Base-by-base conservation (phyloP, 1,140 invertebrate species). In the Wasmannia auropunctata region DNA sequence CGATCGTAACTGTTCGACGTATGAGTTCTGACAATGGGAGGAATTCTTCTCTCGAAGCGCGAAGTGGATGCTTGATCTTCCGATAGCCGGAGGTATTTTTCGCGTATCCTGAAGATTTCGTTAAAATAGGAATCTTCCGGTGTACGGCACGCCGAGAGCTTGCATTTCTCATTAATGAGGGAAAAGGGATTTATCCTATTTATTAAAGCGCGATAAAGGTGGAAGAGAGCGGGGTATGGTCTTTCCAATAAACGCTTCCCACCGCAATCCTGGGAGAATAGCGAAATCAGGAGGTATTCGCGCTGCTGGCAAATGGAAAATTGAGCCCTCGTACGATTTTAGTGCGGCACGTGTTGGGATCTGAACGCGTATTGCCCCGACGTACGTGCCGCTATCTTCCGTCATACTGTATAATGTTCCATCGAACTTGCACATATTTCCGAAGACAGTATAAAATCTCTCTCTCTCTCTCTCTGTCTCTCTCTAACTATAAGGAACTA, bases 271-370 rank as follows among this genome's bases (percentile, higher is more conserved):
- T 46, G 69, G n/a, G 87, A 74, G 86, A 90, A 88, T 86, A 67
- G 88, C 25, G 67, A 84, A 83, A 91, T 89, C 83, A n/a, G 89
- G 56, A 49, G n/a, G 37, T 88, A 63, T 75, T 67, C 62, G 10
- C 49, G 60, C n/a, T 28, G 46, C 10, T 76, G 28, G 86, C 87
- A 94, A 94, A 94, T 94, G 91, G 93, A 92, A 93, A 92, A 92
- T 91, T 92, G 91, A 93, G 93, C 91, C 88, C 81, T 92, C 92
- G 87, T 93, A 91, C 83, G 86, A 93, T 93, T 94, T 94, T 93
- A 94, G 88, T 92, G 86, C 70, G 70, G 88, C 90, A 92, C 93
- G 93, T 92, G 92, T 89, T 86, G 74, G n/a, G 81, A 87, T 90
- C 80, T 80, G 56, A 56, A 51, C 60, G 83, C 88, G 83, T 90